These are phyloP conservation scores for Sebastes schlegelii DNA, from an alignment of 2,113 vertebrate species.

Conservation along the genomic window DNA sequence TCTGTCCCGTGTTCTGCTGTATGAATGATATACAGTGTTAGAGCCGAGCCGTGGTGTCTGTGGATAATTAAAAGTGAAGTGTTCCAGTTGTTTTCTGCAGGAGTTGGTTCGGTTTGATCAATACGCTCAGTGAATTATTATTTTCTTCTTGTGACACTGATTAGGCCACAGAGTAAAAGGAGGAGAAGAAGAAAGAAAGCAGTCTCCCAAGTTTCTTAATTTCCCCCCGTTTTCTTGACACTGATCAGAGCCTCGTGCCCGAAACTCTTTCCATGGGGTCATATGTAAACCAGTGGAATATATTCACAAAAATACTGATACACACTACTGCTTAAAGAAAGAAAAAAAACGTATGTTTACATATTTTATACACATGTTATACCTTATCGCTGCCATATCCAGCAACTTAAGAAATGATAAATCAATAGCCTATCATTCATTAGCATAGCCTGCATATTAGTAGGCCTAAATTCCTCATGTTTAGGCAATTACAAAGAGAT, in stretches of 20 bases:
- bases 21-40: not conserved
- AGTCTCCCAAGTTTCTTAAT: not conserved
- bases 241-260: constrained; percentile 38
- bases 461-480: not conserved
- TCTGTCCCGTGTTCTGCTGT: not conserved
- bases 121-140: constrained; percentile 37
- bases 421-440: too few relatives aligned
- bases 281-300: not conserved
- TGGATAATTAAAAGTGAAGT: not conserved
- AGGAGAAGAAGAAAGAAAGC: constrained; percentile 46
- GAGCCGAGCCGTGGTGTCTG: not conserved
- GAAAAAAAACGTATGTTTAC: not conserved
- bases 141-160: constrained; percentile 59
- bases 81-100: constrained; percentile 1
- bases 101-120: constrained; percentile 22
- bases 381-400: not conserved
- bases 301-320: not conserved
- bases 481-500: not conserved
- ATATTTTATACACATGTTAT: not conserved
- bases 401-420: not conserved
- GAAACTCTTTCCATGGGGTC: not conserved
- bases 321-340: not conserved
- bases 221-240: constrained; percentile 33
- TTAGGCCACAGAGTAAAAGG: constrained; percentile 57
- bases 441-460: not conserved